Evolutionary conservation across 2,888 invertebrate species (phyloP).

Genomic region (Dioctria rufipes): DNA sequence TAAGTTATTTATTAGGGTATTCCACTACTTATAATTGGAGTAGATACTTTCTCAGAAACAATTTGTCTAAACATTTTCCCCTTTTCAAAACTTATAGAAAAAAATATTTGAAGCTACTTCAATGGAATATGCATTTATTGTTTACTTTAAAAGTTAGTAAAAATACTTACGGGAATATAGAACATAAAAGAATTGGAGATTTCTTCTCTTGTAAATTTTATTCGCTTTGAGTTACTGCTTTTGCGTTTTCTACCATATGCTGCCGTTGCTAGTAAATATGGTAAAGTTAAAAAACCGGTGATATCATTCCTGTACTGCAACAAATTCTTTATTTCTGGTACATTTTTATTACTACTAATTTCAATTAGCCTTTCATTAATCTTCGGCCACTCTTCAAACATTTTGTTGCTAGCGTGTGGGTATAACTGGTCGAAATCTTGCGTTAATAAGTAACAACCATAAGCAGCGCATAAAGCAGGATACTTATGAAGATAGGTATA

Average conservation of each 20-base stretch:
- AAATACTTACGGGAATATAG: background rate
- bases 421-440: background rate
- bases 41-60: no score
- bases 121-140: no score
- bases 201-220: background rate
- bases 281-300: no score
- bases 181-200: background rate
- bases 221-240: background rate
- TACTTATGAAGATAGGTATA: background rate
- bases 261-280: background rate
- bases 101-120: background rate
- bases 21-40: no score
- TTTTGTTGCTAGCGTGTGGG: no score
- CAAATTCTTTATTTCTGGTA: rapidly evolving
- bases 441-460: background rate
- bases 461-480: background rate
- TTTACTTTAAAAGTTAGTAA: background rate
- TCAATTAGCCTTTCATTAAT: no score
- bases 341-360: background rate
- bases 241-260: no score
- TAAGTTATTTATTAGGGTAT: no score
- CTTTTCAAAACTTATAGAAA: background rate
- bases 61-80: no score
- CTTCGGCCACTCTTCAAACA: no score
- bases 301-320: background rate